Evolutionary conservation across 2,888 invertebrate species (phyloP).

Genomic region (Netelia inedita): DNA sequence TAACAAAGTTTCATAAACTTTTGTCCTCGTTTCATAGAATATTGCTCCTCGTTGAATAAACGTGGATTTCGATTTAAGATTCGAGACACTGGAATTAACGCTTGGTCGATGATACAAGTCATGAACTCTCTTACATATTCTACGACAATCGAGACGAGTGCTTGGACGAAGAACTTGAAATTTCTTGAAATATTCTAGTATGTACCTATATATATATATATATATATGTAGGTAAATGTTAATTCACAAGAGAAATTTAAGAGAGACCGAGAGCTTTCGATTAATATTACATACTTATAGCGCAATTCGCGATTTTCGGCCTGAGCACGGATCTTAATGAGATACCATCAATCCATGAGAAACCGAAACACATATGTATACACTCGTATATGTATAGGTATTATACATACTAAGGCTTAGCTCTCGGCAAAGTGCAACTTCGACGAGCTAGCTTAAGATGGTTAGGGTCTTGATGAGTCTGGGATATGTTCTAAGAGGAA

Average conservation of each 20-base stretch:
- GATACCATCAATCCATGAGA: constrained; percentile 68
- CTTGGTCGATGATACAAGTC: too few relatives aligned
- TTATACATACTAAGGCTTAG: constrained; percentile 19
- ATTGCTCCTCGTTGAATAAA: too few relatives aligned
- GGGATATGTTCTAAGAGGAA: constrained; percentile 71
- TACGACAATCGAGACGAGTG: constrained; percentile 20
- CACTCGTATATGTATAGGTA: constrained; percentile 1
- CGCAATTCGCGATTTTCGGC: constrained; percentile 49
- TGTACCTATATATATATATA: too few relatives aligned
- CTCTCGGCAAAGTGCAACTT: constrained; percentile 62
- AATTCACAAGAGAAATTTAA: constrained; percentile 13
- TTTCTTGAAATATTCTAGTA: constrained; percentile 24
- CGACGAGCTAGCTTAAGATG: constrained; percentile 76
- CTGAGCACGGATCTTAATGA: constrained; percentile 75
- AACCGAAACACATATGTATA: constrained; percentile 16
- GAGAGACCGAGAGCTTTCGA: constrained; percentile 36
- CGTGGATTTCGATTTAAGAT: too few relatives aligned
- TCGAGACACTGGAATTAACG: too few relatives aligned
- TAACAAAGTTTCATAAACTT: too few relatives aligned
- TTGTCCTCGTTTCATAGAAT: too few relatives aligned
- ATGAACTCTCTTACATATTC: neutral
- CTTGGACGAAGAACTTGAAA: neutral
- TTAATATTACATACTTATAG: constrained; percentile 41
- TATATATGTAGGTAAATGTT: constrained; percentile 9
- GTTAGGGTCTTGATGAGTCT: constrained; percentile 79